Conservation (phyloP, 2,113 vertebrate species). For the Thalassoma bifasciatum region DNA sequence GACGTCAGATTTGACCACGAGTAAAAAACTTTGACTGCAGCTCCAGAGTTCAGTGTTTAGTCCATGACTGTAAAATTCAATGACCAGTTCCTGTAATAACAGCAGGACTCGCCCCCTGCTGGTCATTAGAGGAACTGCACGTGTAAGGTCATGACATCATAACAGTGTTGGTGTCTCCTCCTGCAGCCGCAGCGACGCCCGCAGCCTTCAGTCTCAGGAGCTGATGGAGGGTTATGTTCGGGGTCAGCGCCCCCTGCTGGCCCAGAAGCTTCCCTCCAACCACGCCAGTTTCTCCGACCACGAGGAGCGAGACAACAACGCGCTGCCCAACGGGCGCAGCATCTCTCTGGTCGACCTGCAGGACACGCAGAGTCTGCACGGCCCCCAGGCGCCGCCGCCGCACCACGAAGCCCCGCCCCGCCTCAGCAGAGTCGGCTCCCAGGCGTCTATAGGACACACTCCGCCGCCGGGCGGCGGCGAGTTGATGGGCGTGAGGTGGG, state of each 20-base stretch:
- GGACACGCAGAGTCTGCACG: slow-evolving; percentile 81
- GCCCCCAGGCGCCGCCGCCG: slow-evolving; percentile 63
- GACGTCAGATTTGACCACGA: too few species aligned
- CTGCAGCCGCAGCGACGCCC: slow-evolving; percentile 82
- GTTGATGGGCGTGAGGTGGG: too few species aligned
- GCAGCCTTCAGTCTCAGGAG: slow-evolving; percentile 88
- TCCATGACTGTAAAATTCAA: too few species aligned
- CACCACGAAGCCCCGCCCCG: slow-evolving; percentile 85
- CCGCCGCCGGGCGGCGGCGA: too few species aligned
- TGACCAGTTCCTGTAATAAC: too few species aligned
- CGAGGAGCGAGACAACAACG: slow-evolving; percentile 85
- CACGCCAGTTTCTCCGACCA: slow-evolving; percentile 88
- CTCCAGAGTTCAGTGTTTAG: too few species aligned
- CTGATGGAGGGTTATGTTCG: slow-evolving; percentile 81
- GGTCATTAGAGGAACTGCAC: too few species aligned
- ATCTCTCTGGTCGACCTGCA: slow-evolving; percentile 96
- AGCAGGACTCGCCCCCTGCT: too few species aligned
- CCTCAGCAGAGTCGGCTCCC: slow-evolving; percentile 85
- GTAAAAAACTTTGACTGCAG: too few species aligned
- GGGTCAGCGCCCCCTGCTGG: slow-evolving; percentile 85
- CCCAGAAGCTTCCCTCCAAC: slow-evolving; percentile 86
- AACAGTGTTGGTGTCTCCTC: slow-evolving; percentile 2
- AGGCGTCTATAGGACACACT: slow-evolving; percentile 84
- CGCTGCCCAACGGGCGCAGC: slow-evolving; percentile 89
- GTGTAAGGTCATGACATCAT: too few species aligned